These are phyloP conservation scores for Apocheima hispidaria DNA, from an alignment of 2,888 invertebrate genomes.

Conservation along the genomic window DNA sequence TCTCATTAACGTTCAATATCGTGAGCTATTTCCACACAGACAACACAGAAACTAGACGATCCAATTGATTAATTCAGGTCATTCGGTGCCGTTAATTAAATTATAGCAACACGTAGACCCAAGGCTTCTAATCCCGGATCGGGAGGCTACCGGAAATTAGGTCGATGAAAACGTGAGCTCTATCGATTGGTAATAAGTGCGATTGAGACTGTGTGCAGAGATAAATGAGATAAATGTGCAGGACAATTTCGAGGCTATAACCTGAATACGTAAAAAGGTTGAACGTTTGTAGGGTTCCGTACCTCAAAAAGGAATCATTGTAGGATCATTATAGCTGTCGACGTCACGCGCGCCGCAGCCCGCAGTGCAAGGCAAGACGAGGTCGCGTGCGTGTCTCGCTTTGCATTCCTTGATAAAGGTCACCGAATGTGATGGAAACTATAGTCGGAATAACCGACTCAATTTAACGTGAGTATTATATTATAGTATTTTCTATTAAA, in stretches of 20 bases:
- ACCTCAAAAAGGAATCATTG: no score
- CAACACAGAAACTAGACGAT: slow-evolving; percentile 6
- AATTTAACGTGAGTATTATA: no score
- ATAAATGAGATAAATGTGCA: slow-evolving; percentile 22
- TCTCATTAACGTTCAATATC: background rate
- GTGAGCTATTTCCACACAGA: background rate
- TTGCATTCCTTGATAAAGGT: no score
- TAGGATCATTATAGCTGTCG: no score
- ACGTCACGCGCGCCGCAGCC: no score
- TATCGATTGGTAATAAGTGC: slow-evolving; percentile 40
- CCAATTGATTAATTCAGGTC: slow-evolving; percentile 45
- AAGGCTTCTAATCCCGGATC: slow-evolving; percentile 63
- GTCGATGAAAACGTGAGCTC: slow-evolving; percentile 47
- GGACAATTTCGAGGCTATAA: slow-evolving; percentile 6
- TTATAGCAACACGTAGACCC: slow-evolving; percentile 39
- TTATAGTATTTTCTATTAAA: no score
- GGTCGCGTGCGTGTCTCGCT: no score
- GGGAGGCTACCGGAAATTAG: slow-evolving; percentile 61
- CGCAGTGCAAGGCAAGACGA: no score
- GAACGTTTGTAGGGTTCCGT: background rate
- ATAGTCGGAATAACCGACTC: no score
- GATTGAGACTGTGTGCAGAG: slow-evolving; percentile 28
- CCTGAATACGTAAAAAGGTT: slow-evolving; percentile 9
- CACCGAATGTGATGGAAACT: no score
- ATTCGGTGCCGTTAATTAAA: slow-evolving; percentile 44